phyloP scores from a whole-genome alignment of 2,113 vertebrate species.

The Python bivittatus region DNA sequence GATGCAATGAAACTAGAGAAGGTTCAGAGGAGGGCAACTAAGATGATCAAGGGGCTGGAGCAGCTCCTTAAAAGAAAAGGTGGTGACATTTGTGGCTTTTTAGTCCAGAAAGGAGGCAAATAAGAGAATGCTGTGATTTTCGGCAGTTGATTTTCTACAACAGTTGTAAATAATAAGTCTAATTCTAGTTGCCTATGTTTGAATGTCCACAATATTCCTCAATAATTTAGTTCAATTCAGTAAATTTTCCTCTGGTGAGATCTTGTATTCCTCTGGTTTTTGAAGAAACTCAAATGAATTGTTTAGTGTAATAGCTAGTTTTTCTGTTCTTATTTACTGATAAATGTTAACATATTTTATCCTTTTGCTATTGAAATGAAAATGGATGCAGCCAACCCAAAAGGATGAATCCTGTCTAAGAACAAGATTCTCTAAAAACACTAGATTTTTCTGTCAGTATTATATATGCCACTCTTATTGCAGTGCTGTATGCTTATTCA shows the following conservation, averaged over 20 bases:
- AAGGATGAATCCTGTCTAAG: no score
- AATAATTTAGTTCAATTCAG: neutral
- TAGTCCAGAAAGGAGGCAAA: neutral
- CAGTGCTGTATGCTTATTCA: no score
- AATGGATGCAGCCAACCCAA: neutral
- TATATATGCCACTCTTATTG: no score
- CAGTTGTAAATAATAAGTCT: neutral
- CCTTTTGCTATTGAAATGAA: constrained; percentile 3
- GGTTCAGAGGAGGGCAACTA: no score
- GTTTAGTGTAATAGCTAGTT: no score
- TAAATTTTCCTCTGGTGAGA: neutral
- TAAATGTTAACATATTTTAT: neutral
- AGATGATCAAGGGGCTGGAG: no score
- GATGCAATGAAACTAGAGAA: no score
- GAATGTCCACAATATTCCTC: neutral
- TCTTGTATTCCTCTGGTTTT: neutral
- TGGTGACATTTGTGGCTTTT: no score
- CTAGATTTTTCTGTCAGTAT: no score
- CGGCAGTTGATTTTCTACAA: constrained; percentile 32
- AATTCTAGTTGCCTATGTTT: neutral
- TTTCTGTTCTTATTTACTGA: neutral
- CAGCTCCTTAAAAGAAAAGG: no score
- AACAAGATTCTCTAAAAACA: no score
- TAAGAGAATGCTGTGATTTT: neutral
- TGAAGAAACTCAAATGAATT: neutral